A percentile compares a stretch with the other conserved stretches of the same genome.
phyloP scores from a whole-genome alignment of 2,113 vertebrate species.

The Oreocharis arfaki region DNA sequence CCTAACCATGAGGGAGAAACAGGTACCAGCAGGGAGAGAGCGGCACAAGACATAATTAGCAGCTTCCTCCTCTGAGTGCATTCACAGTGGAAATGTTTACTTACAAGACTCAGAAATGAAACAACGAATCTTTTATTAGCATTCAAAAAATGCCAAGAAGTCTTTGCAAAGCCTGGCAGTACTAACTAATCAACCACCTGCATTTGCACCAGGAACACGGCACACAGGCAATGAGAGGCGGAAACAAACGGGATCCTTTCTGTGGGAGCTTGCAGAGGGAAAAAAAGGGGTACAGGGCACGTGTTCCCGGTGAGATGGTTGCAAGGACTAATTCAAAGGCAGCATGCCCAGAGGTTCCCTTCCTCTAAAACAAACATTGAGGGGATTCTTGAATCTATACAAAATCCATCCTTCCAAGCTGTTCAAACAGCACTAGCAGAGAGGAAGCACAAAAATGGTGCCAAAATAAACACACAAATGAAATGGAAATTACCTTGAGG shows the following conservation, averaged over 20 bases:
- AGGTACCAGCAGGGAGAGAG: not conserved
- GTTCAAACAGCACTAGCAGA: constrained; percentile 33
- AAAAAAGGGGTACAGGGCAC: not conserved
- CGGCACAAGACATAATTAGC: not conserved
- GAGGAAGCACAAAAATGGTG: not conserved
- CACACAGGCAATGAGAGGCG: not conserved
- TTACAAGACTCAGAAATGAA: not conserved
- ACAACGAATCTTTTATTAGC: not conserved
- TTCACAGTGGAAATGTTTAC: not conserved
- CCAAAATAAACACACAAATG: constrained; percentile 40
- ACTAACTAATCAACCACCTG: not conserved
- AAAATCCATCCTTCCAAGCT: constrained; percentile 39
- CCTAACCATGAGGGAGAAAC: not conserved
- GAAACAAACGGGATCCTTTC: not conserved
- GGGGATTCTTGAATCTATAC: constrained; percentile 18
- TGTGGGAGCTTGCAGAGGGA: not conserved
- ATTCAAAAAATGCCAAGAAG: not conserved
- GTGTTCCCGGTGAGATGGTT: not conserved
- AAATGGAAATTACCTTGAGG: constrained; percentile 31
- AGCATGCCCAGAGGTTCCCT: not conserved
- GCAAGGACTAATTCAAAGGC: not conserved
- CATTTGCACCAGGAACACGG: not conserved
- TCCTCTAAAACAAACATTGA: not conserved
- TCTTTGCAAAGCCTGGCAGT: not conserved
- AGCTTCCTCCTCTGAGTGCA: not conserved